phyloP scores from a whole-genome alignment of 2,797 vertebrate genomes.

The Mormyrops boulengeri region DNA sequence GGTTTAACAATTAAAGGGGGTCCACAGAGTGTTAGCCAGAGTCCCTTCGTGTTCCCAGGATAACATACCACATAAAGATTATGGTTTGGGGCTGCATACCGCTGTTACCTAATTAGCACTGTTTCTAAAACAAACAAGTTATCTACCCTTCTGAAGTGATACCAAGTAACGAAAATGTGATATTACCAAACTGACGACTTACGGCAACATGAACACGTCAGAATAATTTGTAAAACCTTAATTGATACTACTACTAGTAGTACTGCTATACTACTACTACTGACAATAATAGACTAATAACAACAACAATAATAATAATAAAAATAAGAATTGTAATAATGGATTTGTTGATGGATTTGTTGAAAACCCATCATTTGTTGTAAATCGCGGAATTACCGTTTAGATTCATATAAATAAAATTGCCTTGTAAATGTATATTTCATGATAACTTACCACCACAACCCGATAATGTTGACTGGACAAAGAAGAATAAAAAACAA shows the following conservation, averaged over 20 bases:
- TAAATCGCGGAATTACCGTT: too few species aligned
- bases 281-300: background rate
- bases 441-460: conserved; percentile 80
- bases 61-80: background rate
- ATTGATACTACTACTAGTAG: background rate
- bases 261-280: background rate
- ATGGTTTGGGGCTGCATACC: background rate
- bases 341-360: background rate
- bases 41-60: background rate
- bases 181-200: background rate
- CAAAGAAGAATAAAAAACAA: conserved; percentile 86
- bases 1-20: background rate
- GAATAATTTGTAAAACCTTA: background rate
- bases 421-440: background rate
- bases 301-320: background rate
- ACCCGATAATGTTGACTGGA: conserved; percentile 86
- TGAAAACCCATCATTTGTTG: background rate
- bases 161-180: background rate
- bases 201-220: background rate
- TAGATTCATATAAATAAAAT: background rate
- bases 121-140: background rate
- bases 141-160: background rate
- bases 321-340: too few species aligned
- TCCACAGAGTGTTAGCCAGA: background rate
- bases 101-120: background rate